Conservation (phyloP, 2,113 vertebrate genomes). For the Sapayoa aenigma region DNA sequence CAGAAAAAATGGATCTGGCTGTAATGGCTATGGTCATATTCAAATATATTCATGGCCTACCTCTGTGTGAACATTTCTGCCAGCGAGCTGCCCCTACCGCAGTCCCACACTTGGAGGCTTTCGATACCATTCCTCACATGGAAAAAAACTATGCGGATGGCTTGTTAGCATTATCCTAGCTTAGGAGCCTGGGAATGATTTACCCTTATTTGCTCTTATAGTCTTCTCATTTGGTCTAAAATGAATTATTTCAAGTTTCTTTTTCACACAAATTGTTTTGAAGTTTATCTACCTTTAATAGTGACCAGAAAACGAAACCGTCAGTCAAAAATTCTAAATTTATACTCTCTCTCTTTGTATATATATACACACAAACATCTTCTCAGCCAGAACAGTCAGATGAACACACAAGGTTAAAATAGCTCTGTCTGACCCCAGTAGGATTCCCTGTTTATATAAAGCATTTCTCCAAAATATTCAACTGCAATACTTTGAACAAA, state of each 20-base stretch:
- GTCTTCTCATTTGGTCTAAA: neutral
- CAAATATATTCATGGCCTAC: neutral
- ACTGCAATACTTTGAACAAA: neutral
- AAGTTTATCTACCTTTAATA: neutral
- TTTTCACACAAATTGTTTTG: neutral
- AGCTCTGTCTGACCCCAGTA: conserved; percentile 20
- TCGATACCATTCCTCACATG: neutral
- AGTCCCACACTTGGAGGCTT: neutral
- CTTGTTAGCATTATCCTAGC: neutral
- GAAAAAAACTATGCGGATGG: neutral
- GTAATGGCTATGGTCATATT: neutral
- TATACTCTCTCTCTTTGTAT: neutral
- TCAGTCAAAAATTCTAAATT: neutral
- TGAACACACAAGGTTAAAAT: conserved; percentile 22
- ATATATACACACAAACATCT: neutral
- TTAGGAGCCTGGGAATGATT: neutral
- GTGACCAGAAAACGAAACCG: neutral
- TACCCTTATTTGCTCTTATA: neutral
- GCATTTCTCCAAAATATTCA: neutral
- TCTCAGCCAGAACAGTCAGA: neutral
- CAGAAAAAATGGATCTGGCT: neutral
- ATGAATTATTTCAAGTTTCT: neutral
- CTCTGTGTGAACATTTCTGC: neutral
- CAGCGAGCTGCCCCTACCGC: neutral
- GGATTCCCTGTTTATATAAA: conserved; percentile 35